Base-by-base conservation (phyloP, 2,797 vertebrate genomes). In the Myripristis jacobus region DNA sequence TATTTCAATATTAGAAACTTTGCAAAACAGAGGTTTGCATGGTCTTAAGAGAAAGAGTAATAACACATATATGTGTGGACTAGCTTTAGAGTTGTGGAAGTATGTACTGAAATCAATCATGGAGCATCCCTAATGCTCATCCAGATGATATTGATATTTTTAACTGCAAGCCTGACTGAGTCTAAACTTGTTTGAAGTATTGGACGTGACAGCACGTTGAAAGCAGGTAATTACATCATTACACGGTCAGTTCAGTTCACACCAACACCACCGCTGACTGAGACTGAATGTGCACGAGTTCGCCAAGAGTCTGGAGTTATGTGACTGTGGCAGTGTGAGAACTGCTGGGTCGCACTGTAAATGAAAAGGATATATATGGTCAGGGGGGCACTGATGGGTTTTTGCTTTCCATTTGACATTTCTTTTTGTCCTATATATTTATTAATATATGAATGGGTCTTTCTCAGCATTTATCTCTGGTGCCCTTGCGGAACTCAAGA, bases 191-290 rank as follows among this genome's bases (percentile, higher is more conserved):
- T 73, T 83, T 92, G 89, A 92, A 72, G 65, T 89, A 93, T 91
- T 90, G 81, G 70, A 90, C 61, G 68, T 91, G 94, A 91, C 91
- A 89, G 90, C 75, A 73, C 58, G 67, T 57, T 83, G 87, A 87
- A 78, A 82, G 67, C 69, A 70, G 55, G 79, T 80, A 87, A 92
- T 93, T 88, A 92, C 13, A 66, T 56, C 43, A 88, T 92, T 89
- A 91, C 68, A 84, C 27, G 52, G 66, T 75, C 79, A 84, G 76
- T 91, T 91, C 73, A 81, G 64, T 87, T 77, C 67, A 85, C 56
- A 2, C 21, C 51, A 21, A 73, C 44, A 74, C 66, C 69, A 65
- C 56, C 68, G 18, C 54, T 50, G 75, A 62, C 67, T 41, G 66
- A 58, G 60, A 51, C 66, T 38, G 59, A 81, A 56, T 66, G 43